These are phyloP conservation scores for Lycopodina hypogea DNA, from an alignment of 37 sponge, comb jelly and placozoan species.

Conservation along the genomic window DNA sequence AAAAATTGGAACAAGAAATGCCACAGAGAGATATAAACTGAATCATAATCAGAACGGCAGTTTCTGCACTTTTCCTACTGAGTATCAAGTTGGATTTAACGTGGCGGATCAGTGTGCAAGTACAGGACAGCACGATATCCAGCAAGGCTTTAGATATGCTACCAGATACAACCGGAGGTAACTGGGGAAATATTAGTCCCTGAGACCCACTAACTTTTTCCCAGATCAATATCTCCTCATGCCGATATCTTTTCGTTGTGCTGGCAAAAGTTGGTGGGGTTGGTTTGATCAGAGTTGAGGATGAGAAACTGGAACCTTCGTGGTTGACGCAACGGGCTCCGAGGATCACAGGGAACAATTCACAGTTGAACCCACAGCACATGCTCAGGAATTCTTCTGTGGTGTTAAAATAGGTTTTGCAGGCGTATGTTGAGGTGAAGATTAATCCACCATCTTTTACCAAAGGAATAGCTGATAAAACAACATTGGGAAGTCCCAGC, in stretches of 20 bases:
- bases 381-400: conserved; percentile 10
- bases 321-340: conserved; percentile 48
- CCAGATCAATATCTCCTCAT: neutral
- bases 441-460: conserved; percentile 21
- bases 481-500: conserved; percentile 26
- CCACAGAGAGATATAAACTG: neutral
- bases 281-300: conserved; percentile 1
- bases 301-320: conserved; percentile 17
- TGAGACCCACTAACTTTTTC: neutral
- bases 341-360: conserved; percentile 33
- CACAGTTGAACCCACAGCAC: conserved; percentile 20
- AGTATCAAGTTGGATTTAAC: neutral
- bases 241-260: neutral
- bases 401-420: neutral
- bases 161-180: neutral
- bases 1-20: neutral
- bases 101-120: neutral
- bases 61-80: conserved; percentile 18
- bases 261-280: neutral
- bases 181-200: neutral
- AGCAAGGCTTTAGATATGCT: neutral
- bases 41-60: neutral
- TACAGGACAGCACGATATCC: neutral
- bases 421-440: conserved; percentile 19
- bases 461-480: conserved; percentile 29